Base-by-base conservation (phyloP, 1,140 invertebrate genomes). In the Tetraneura akinire region DNA sequence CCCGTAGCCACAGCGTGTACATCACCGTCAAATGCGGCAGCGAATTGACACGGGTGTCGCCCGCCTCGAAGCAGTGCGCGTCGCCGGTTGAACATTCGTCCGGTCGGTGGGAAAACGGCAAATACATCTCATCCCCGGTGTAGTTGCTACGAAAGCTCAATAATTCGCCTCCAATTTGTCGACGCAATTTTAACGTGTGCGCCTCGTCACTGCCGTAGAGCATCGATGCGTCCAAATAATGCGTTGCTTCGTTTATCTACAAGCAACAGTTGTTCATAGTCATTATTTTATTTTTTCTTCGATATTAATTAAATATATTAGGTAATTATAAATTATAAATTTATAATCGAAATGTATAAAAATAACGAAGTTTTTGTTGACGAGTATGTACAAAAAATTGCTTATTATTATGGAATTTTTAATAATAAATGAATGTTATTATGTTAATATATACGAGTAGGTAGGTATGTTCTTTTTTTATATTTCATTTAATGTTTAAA, bases 1-100 rank as follows among this genome's bases (percentile, higher is more conserved):
- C 93, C 23, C 96, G 88, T 82, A 95, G 87, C 89, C 93, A 94
- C 3, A 97, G 82, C 0, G 94, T 94, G 83, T 98, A 93, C 83
- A 97, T 87, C 8, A 90, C 87, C 0, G 92, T 91, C 62, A 96
- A 82, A 83, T 93, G 93, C 3, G 93, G 93, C 82, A 93, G 91
- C 81, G 90, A 88, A 84, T 96, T 96, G 0, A 90, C 91, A 10
- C 94, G 88, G 8, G 89, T 85, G 83, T 96, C 94, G 51, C 92
- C 78, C 0, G 66, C 21, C 16, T 11, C 57, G 53, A 71, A 51
- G 62, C 80, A 80, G n/a, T n/a, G n/a, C 88, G 82, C 66, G 86
- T 86, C 49, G 85, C 85, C 47, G 85, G 83, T 68, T 85, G 84
- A 45, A 85, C 84, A 78, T 3, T 37, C n/a, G 11, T 26, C 13